phyloP scores from a whole-genome alignment of 2,888 invertebrate genomes.

The Sylvicola fuscatus region DNA sequence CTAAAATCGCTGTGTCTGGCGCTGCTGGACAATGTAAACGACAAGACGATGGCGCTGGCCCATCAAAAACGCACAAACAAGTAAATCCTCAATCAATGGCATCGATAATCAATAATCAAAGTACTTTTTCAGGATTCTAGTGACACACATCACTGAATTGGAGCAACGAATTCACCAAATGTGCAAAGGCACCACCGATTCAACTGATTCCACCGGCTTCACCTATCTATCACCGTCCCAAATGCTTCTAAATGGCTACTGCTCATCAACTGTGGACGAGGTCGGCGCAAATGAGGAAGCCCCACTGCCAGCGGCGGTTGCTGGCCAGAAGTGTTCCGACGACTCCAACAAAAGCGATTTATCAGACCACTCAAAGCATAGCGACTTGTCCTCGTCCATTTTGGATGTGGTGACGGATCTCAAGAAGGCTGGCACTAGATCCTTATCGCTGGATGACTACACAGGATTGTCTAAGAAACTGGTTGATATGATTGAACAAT shows the following conservation, averaged over 20 bases:
- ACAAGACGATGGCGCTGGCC: conserved; percentile 62
- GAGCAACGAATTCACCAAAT: conserved; percentile 49
- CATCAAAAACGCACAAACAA: conserved; percentile 77
- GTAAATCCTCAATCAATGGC: conserved; percentile 24
- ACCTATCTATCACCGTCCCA: conserved; percentile 29
- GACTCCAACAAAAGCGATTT: too few relatives aligned
- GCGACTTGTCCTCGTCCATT: too few relatives aligned
- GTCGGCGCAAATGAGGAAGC: too few relatives aligned
- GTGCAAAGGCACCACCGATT: conserved; percentile 29
- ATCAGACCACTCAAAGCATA: too few relatives aligned
- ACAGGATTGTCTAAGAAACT: too few relatives aligned
- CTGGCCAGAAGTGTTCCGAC: too few relatives aligned
- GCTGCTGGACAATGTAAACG: conserved; percentile 63
- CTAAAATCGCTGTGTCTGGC: conserved; percentile 58
- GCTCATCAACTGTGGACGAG: conserved; percentile 28
- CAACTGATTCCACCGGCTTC: conserved; percentile 23
- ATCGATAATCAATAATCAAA: conserved; percentile 1
- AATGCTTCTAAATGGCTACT: conserved; percentile 41
- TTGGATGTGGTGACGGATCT: too few relatives aligned
- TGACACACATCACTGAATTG: conserved; percentile 59
- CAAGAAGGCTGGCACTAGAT: too few relatives aligned
- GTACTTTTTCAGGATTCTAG: conserved; percentile 42
- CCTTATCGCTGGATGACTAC: too few relatives aligned
- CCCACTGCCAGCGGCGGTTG: too few relatives aligned
- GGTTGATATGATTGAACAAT: too few relatives aligned